These are phyloP conservation scores for Apocheima hispidaria DNA, from an alignment of 2,888 invertebrate genomes.

Conservation along the genomic window DNA sequence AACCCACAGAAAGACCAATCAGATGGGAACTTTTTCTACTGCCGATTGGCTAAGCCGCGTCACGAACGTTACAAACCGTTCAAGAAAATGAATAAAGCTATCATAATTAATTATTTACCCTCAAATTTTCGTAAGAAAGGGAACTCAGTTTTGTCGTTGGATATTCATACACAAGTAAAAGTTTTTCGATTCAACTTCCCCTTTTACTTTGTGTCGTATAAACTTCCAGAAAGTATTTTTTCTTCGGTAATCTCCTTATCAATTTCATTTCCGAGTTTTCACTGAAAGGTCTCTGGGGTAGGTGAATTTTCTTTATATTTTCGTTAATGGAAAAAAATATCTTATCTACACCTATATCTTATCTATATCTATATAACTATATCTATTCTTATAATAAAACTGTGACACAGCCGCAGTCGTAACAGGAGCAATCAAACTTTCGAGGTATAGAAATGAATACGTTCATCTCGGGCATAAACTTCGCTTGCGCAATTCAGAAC, in stretches of 20 bases:
- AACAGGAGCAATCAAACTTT: no score
- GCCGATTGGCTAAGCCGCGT: no score
- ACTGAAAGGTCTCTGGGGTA: constrained; percentile 9
- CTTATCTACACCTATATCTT: no score
- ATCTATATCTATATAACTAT: no score
- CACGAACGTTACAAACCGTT: no score
- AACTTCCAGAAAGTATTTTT: constrained; percentile 9
- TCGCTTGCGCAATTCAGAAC: no score
- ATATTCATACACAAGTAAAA: constrained; percentile 18
- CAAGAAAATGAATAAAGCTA: neutral
- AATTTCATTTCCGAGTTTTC: constrained; percentile 23
- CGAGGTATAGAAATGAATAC: no score
- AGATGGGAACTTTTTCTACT: no score
- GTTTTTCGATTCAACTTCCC: constrained; percentile 21
- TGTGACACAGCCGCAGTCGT: no score
- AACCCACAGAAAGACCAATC: no score
- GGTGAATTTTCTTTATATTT: constrained; percentile 1
- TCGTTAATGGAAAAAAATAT: neutral
- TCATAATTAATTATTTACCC: constrained; percentile 10
- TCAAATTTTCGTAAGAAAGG: neutral
- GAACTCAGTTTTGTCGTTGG: constrained; percentile 3
- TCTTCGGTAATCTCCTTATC: constrained; percentile 24
- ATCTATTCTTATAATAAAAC: no score
- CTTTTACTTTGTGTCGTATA: constrained; percentile 18
- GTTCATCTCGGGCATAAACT: no score